These are phyloP conservation scores for Psylliodes chrysocephalus DNA, from an alignment of 2,888 invertebrate genomes.

Conservation along the genomic window DNA sequence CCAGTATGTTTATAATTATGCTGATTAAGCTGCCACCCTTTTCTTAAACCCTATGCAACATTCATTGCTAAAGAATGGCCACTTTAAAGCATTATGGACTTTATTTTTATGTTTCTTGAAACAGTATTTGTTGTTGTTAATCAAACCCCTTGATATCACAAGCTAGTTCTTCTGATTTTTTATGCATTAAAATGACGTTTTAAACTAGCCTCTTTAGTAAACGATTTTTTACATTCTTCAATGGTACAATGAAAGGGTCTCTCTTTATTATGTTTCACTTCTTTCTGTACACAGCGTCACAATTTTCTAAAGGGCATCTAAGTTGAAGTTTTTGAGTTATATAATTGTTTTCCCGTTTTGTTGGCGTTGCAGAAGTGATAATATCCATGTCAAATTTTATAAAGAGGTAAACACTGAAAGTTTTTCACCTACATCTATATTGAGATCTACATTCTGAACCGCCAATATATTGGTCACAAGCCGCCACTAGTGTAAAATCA, in stretches of 20 bases:
- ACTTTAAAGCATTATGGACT: constrained; percentile 41
- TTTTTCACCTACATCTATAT: too few species aligned
- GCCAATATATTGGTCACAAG: too few species aligned
- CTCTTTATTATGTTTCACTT: constrained; percentile 39
- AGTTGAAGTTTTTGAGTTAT: constrained; percentile 3
- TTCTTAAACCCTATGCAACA: constrained; percentile 53
- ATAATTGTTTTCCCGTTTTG: neutral
- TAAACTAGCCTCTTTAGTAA: constrained; percentile 52
- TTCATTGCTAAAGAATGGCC: constrained; percentile 47
- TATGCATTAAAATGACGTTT: constrained; percentile 48
- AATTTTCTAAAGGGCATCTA: constrained; percentile 31
- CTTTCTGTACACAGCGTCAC: constrained; percentile 34
- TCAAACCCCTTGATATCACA: constrained; percentile 45
- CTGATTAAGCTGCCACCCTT: constrained; percentile 50
- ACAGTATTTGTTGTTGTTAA: constrained; percentile 52
- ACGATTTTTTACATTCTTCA: constrained; percentile 50
- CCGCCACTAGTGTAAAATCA: too few species aligned
- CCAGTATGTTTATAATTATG: constrained; percentile 49
- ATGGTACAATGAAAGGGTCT: constrained; percentile 51
- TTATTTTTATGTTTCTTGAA: constrained; percentile 53
- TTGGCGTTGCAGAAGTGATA: neutral
- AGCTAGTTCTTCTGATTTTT: constrained; percentile 36
- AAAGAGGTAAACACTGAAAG: too few species aligned
- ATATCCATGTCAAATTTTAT: neutral
- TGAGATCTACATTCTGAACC: too few species aligned